These are phyloP conservation scores for Leucophora obtusa DNA, from an alignment of 2,888 invertebrate species.

Conservation along the genomic window DNA sequence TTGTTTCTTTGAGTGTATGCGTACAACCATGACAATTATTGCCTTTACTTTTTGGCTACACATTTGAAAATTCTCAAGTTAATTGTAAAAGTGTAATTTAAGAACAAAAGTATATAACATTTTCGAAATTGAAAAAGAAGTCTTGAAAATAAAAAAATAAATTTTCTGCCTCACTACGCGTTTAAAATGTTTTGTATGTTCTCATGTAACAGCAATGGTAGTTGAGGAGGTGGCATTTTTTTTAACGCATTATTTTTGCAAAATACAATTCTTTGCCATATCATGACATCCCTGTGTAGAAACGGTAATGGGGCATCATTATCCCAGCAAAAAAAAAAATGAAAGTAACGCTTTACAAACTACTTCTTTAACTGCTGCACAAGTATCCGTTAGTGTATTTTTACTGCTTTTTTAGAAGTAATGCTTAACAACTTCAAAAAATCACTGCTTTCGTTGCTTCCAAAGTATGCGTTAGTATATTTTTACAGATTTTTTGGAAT, in stretches of 20 bases:
- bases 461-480: too few species aligned
- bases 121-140: not conserved
- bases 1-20: not conserved
- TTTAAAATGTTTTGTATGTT: not conserved
- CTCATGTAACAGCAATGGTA: not conserved
- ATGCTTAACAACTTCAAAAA: too few species aligned
- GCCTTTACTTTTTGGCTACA: slow-evolving; percentile 2
- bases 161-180: slow-evolving; percentile 18
- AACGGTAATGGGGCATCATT: too few species aligned
- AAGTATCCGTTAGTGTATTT: too few species aligned
- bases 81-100: not conserved
- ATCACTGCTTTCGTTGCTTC: too few species aligned
- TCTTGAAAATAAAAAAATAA: not conserved
- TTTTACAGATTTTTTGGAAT: too few species aligned
- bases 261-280: not conserved
- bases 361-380: too few species aligned
- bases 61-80: not conserved
- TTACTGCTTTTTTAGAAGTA: too few species aligned
- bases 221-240: not conserved
- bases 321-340: too few species aligned
- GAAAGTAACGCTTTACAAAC: too few species aligned
- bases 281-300: too few species aligned
- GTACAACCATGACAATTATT: not conserved
- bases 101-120: not conserved
- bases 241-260: not conserved